Evolutionary conservation across 2,113 vertebrate genomes (phyloP).

Genomic region (Micronycteris hirsuta): DNA sequence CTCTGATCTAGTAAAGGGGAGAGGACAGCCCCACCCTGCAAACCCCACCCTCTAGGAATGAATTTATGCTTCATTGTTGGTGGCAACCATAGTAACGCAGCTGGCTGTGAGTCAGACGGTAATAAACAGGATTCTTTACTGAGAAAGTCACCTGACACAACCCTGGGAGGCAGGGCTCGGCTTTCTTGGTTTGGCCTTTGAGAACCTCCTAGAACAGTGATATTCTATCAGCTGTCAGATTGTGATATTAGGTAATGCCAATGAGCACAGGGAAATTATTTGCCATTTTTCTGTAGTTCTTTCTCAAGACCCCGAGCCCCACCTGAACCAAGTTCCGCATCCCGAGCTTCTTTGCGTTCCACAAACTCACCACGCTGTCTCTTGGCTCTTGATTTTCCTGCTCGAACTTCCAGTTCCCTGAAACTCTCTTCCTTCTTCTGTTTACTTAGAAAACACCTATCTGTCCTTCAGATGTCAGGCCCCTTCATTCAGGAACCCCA

Average conservation of each 20-base stretch:
- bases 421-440: not conserved
- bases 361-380: not conserved
- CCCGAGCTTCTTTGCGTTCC: not conserved
- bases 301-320: not conserved
- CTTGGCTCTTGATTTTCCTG: not conserved
- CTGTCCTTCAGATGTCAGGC: not conserved
- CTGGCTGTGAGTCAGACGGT: conserved; percentile 37
- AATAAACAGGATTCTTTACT: conserved; percentile 37
- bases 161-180: not conserved
- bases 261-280: not conserved
- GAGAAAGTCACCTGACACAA: conserved; percentile 3
- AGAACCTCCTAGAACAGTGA: not conserved
- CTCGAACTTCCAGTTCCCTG: not conserved
- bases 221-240: not conserved
- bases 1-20: not conserved
- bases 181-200: not conserved
- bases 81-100: conserved; percentile 41
- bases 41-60: conserved; percentile 1
- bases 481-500: not conserved
- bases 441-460: not conserved
- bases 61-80: not conserved
- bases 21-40: not conserved
- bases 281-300: not conserved
- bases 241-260: accelerated
- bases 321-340: not conserved